Percentiles rank a stretch among this genome's conserved stretches.
phyloP scores from a whole-genome alignment of 2,113 vertebrate species.

The Eonycteris spelaea region DNA sequence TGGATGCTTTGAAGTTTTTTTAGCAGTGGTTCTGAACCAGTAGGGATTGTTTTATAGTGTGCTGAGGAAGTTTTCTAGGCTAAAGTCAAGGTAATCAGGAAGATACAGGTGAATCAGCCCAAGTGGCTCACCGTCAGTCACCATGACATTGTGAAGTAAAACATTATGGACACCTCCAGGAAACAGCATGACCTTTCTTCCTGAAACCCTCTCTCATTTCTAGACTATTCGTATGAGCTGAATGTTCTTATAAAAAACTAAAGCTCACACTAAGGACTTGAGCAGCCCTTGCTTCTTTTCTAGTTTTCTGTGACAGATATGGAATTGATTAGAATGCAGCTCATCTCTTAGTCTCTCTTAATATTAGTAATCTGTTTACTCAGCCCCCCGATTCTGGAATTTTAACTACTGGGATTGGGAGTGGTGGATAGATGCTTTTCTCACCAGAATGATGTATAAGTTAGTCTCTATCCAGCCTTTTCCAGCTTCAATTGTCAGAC shows the following conservation, averaged over 20 bases:
- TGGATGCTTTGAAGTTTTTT: background rate
- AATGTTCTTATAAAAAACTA: background rate
- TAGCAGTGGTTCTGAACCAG: background rate
- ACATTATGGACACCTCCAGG: background rate
- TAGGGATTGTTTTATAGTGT: background rate
- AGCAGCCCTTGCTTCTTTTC: background rate
- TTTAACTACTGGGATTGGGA: background rate
- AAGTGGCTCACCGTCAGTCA: background rate
- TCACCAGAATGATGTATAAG: background rate
- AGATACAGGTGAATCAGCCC: background rate
- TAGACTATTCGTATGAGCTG: background rate
- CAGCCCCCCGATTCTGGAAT: background rate
- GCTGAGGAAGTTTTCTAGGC: background rate
- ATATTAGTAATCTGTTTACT: background rate
- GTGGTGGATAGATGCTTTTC: background rate
- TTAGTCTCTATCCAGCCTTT: background rate
- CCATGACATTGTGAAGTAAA: background rate
- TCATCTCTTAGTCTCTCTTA: background rate
- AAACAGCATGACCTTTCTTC: background rate
- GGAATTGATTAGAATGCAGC: background rate
- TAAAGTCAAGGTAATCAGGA: background rate
- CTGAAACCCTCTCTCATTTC: background rate
- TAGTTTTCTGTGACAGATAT: background rate
- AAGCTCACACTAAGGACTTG: background rate
- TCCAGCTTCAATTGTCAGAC: conserved; percentile 4